These are phyloP conservation scores for Gerris lacustris DNA, from an alignment of 2,888 invertebrate genomes.

Conservation along the genomic window DNA sequence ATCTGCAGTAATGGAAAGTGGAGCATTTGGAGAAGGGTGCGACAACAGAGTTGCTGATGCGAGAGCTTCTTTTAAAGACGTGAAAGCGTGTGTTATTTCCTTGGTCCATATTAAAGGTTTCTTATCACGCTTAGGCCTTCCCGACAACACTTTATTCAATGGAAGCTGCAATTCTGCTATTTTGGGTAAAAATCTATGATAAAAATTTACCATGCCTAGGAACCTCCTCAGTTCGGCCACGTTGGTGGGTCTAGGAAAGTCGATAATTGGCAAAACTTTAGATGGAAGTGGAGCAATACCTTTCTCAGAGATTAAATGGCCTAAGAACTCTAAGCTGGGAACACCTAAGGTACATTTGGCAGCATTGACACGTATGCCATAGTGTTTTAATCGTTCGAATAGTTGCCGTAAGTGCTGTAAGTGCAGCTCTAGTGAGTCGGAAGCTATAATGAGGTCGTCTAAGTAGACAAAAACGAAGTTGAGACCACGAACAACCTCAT, in stretches of 20 bases:
- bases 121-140: not conserved
- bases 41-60: conserved; percentile 33
- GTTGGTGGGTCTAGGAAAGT: not conserved
- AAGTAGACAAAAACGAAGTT: conserved; percentile 31
- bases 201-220: not conserved
- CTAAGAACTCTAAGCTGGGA: conserved; percentile 20
- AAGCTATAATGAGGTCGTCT: conserved; percentile 33
- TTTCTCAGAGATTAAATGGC: conserved; percentile 18
- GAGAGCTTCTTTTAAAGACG: too few species aligned
- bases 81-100: too few species aligned
- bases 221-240: not conserved
- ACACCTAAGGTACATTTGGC: conserved; percentile 26
- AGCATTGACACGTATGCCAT: conserved; percentile 29
- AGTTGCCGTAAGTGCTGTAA: conserved; percentile 23
- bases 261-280: not conserved
- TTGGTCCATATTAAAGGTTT: too few species aligned
- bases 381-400: conserved; percentile 22
- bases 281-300: conserved; percentile 19
- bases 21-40: conserved; percentile 33
- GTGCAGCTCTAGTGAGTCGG: conserved; percentile 21
- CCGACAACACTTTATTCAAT: not conserved
- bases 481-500: conserved; percentile 19
- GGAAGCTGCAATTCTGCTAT: not conserved
- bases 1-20: conserved; percentile 12
- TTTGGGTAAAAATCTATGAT: not conserved